phyloP scores from a whole-genome alignment of 2,888 invertebrate genomes.

The Odontocerum albicorne region DNA sequence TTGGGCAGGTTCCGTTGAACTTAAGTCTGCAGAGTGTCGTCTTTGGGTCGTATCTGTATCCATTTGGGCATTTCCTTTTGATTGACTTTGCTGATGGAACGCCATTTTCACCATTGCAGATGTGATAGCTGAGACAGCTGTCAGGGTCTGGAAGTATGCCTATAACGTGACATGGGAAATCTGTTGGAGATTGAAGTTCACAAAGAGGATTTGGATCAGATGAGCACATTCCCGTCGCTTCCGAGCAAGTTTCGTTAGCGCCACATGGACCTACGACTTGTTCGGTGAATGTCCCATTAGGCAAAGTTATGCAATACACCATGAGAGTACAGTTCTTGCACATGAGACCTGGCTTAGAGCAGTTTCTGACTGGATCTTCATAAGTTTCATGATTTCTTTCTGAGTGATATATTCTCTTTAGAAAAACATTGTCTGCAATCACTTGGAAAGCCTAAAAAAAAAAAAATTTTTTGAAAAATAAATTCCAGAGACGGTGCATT shows the following conservation, averaged over 20 bases:
- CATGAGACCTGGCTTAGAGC: conserved; percentile 15
- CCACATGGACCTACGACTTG: conserved; percentile 1
- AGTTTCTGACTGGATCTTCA: conserved; percentile 6
- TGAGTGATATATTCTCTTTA: too few species aligned
- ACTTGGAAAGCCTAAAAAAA: too few species aligned
- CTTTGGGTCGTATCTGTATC: conserved; percentile 9
- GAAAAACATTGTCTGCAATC: too few species aligned
- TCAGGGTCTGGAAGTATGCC: conserved; percentile 24
- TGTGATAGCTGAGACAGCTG: conserved; percentile 18
- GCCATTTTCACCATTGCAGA: conserved; percentile 12
- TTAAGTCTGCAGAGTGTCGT: conserved; percentile 14
- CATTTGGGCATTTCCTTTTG: not conserved
- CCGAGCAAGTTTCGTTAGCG: conserved; percentile 8
- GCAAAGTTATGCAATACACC: conserved; percentile 4
- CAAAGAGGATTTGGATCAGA: conserved; percentile 13
- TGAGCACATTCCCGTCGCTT: conserved; percentile 8
- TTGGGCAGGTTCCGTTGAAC: conserved; percentile 7
- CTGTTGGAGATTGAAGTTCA: not conserved
- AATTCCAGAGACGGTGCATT: too few species aligned
- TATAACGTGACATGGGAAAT: conserved; percentile 13
- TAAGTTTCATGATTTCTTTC: too few species aligned
- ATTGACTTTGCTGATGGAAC: not conserved
- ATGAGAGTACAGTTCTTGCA: conserved; percentile 17
- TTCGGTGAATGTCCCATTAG: not conserved
- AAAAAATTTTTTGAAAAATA: too few species aligned